Conservation (phyloP, 2,888 invertebrate species). For the Netelia virgata region DNA sequence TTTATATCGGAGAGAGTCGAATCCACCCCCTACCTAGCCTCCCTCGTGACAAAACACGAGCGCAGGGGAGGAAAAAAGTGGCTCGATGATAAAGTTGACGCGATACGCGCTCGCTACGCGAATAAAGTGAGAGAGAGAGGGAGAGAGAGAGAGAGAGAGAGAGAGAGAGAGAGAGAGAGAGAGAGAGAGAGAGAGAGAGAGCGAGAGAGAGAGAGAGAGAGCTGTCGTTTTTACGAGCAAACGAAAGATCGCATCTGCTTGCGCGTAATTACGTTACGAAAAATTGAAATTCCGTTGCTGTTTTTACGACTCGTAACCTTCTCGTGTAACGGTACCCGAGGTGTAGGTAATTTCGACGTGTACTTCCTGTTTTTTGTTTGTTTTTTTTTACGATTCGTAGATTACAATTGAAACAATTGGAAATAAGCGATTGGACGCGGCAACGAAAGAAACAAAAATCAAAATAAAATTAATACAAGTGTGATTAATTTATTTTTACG, state of each 20-base stretch:
- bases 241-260: conserved; percentile 49
- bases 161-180: not conserved
- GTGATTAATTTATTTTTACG: conserved; percentile 19
- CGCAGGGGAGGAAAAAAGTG: too few species aligned
- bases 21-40: too few species aligned
- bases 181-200: not conserved
- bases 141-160: not conserved
- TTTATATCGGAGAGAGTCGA: too few species aligned
- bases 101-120: not conserved
- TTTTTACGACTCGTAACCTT: conserved; percentile 34
- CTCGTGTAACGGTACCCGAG: not conserved
- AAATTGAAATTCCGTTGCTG: conserved; percentile 20
- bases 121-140: not conserved
- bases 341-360: too few species aligned
- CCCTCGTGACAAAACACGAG: too few species aligned
- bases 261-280: conserved; percentile 27
- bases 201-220: not conserved
- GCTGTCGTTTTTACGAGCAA: not conserved
- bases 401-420: conserved; percentile 15
- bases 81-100: too few species aligned
- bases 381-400: conserved; percentile 24
- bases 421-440: conserved; percentile 6
- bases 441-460: not conserved
- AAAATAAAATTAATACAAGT: not conserved
- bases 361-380: not conserved